Conservation (phyloP, 2,888 invertebrate species). For the Andrena fulva region DNA sequence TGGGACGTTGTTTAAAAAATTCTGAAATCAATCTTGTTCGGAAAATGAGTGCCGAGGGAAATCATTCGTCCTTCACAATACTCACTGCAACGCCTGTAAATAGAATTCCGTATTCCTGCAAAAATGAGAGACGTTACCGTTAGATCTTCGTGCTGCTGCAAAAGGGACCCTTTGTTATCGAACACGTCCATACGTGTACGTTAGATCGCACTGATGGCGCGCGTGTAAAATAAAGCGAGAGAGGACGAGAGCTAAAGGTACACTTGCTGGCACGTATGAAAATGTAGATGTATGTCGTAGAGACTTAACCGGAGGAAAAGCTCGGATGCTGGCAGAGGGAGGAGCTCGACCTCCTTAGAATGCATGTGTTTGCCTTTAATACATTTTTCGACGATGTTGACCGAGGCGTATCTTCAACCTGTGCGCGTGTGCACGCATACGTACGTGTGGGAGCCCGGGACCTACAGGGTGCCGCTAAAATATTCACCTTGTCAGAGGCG, state of each 20-base stretch:
- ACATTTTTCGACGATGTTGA: conserved; percentile 78
- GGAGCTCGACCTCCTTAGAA: conserved; percentile 71
- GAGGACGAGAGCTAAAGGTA: conserved; percentile 63
- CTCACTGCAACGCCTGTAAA: neutral
- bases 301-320: conserved; percentile 33
- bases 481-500: conserved; percentile 74
- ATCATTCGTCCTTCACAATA: neutral
- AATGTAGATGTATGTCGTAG: conserved; percentile 62
- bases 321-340: conserved; percentile 17
- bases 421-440: conserved; percentile 62
- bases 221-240: conserved; percentile 61
- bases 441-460: conserved; percentile 52
- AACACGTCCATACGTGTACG: conserved; percentile 22
- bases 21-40: neutral
- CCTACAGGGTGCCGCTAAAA: conserved; percentile 70
- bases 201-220: conserved; percentile 41
- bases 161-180: conserved; percentile 33
- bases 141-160: neutral
- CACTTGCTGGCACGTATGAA: conserved; percentile 67
- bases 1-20: neutral
- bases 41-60: neutral
- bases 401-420: conserved; percentile 72
- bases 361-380: conserved; percentile 80
- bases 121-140: neutral
- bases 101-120: neutral